Conservation (phyloP, 2,888 invertebrate species). For the Cryptosula pallasiana region DNA sequence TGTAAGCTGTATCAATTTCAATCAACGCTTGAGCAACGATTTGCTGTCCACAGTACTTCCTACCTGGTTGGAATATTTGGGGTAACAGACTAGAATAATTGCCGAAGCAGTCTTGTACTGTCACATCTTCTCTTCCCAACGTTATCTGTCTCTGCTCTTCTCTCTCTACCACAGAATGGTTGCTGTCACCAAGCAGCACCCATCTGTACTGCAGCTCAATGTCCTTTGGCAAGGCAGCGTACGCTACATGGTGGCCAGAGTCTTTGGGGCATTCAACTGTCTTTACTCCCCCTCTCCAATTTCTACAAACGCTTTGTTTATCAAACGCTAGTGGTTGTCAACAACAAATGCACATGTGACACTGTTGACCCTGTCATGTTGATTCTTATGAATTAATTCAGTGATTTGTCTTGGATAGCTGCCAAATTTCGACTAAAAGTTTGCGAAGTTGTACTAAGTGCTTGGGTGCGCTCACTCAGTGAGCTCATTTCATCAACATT, state of each 20-base stretch:
- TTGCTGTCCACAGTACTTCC: too few species aligned
- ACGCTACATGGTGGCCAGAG: conserved; percentile 9
- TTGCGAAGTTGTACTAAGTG: too few species aligned
- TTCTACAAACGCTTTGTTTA: background rate
- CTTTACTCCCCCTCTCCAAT: conserved; percentile 8
- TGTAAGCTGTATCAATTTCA: too few species aligned
- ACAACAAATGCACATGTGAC: too few species aligned
- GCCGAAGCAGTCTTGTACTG: conserved; percentile 16
- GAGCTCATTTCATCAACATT: too few species aligned
- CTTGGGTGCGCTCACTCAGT: too few species aligned
- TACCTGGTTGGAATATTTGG: conserved; percentile 13
- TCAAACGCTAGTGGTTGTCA: too few species aligned
- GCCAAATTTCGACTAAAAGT: too few species aligned
- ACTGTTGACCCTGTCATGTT: too few species aligned
- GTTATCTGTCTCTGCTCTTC: background rate
- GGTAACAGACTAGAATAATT: background rate
- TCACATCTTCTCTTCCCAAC: background rate
- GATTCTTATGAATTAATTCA: too few species aligned
- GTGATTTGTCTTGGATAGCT: too few species aligned
- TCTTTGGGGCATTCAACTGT: background rate
- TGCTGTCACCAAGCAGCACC: background rate
- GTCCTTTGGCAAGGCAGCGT: conserved; percentile 7
- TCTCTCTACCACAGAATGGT: background rate
- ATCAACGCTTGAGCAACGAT: too few species aligned
- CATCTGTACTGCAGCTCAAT: background rate